Percentiles rank a stretch among this genome's conserved stretches.
phyloP scores from a whole-genome alignment of 1,140 invertebrate species.

The Platyura marginata region DNA sequence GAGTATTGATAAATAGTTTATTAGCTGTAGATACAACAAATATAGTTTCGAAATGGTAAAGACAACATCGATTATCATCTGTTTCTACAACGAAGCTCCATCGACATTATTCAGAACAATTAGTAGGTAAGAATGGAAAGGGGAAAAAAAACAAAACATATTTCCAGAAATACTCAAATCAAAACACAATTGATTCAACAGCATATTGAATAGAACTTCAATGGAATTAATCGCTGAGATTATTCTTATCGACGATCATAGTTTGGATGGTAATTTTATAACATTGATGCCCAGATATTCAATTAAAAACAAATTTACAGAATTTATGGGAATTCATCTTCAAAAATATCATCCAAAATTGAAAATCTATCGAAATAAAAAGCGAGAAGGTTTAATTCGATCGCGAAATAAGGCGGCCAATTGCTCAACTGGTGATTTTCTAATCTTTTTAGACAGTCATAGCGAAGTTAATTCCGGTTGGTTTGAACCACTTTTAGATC shows the following conservation, averaged over 20 bases:
- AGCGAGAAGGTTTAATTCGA: conserved; percentile 58
- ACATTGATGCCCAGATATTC: too few species aligned
- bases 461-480: conserved; percentile 53
- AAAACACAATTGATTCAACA: conserved; percentile 18
- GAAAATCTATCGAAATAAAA: conserved; percentile 44
- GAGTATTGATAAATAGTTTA: too few species aligned
- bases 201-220: conserved; percentile 68
- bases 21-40: too few species aligned
- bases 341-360: conserved; percentile 33
- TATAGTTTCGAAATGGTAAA: too few species aligned
- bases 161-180: neutral
- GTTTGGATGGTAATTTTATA: conserved; percentile 43
- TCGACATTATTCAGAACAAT: conserved; percentile 53
- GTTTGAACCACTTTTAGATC: conserved; percentile 44
- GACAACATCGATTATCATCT: conserved; percentile 53
- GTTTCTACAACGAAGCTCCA: conserved; percentile 73
- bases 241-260: conserved; percentile 82
- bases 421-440: conserved; percentile 42
- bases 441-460: conserved; percentile 69
- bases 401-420: conserved; percentile 49
- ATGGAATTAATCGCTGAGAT: conserved; percentile 65
- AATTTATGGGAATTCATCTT: too few species aligned
- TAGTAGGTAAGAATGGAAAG: neutral
- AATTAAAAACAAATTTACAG: too few species aligned
- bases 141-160: neutral